Base-by-base conservation (phyloP, 2,113 vertebrate species). In the Dicaeum eximium region DNA sequence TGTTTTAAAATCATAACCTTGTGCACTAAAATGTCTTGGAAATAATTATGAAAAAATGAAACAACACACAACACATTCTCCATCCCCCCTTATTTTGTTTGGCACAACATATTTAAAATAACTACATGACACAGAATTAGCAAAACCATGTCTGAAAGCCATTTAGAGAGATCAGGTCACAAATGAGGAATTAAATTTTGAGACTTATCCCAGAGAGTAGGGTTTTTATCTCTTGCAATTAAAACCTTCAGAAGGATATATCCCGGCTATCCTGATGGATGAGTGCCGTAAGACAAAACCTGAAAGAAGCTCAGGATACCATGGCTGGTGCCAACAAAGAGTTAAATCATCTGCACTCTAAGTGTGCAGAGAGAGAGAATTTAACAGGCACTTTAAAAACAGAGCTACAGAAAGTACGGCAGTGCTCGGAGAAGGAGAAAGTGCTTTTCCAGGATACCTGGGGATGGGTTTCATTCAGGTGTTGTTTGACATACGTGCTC, bases 51-150 rank as follows among this genome's bases (percentile, higher is more conserved):
- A 35, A 61, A 31, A 25, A 45, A 18, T 45, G 5, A 45, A 72
- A 17, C 33, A 31, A 42, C 16, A 14, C 7, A 13, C 8, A 35
- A n/a, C 30, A 62, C 10, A 27, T 13, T 5, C 35, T 47, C 8
- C n/a, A 24, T 13, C 6, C 10, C 11, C 1, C 7, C 21, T n/a
- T 35, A 37, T 21, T 71, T 53, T 0, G 0, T 53, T 25, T 51
- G 56, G 16, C 31, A 51, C 10, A 31, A 20, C 15, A 21, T 31
- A 31, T 61, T 37, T 51, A 10, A 71, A 35, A 44, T 44, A 53
- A 22, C 11, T 11, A 27, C 21, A 37, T 37, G 27, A 53, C 15
- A 30, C 21, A 62, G 38, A 53, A 37, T 53, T 37, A 71, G 4
- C 16, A 44, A 37, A 53, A 72, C 17, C 21, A 45, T 0, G 0